A percentile compares a stretch with the other conserved stretches of the same genome.
Conservation (phyloP, 2,797 vertebrate genomes). For the Perodicticus potto region DNA sequence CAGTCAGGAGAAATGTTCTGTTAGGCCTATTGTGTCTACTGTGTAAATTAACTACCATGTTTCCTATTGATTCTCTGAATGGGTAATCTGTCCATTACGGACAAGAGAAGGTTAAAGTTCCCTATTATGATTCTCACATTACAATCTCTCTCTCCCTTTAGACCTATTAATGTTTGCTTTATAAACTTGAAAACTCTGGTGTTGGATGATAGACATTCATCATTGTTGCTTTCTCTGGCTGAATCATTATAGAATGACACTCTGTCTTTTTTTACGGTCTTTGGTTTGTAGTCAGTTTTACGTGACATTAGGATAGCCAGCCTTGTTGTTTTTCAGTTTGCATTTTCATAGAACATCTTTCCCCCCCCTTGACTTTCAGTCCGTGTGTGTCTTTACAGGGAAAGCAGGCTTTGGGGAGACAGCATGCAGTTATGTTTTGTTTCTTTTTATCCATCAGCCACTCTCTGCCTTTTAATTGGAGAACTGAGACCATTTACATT, state of each 20-base stretch:
- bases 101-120: background rate
- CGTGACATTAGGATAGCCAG: background rate
- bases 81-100: background rate
- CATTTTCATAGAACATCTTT: background rate
- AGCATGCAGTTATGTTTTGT: background rate
- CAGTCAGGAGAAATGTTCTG: background rate
- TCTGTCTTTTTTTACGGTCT: background rate
- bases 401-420: background rate
- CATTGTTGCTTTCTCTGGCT: background rate
- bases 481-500: background rate
- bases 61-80: background rate
- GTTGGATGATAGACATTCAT: background rate
- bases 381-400: background rate
- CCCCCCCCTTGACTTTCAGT: background rate
- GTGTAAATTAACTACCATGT: background rate
- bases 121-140: background rate
- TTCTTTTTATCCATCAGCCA: background rate
- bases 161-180: background rate
- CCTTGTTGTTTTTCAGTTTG: background rate
- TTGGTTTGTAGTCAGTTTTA: background rate
- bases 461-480: background rate
- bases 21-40: background rate
- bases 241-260: background rate
- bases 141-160: background rate
- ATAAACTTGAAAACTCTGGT: background rate